Evolutionary conservation across 2,113 vertebrate genomes (phyloP).

Genomic region (Colinus virginianus): DNA sequence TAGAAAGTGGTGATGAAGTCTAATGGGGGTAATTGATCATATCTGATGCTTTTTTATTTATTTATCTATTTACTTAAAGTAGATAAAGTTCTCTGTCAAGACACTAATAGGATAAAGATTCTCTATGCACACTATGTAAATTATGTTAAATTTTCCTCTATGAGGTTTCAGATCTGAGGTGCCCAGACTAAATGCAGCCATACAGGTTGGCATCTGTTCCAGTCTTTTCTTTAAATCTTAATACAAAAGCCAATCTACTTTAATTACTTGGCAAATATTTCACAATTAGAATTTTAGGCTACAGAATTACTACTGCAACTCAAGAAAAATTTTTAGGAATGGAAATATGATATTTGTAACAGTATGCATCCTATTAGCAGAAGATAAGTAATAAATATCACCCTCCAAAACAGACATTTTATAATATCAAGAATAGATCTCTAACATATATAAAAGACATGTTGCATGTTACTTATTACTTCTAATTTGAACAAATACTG

Average conservation of each 20-base stretch:
- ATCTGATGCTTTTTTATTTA: slow-evolving; percentile 37
- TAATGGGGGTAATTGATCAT: slow-evolving; percentile 40
- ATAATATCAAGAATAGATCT: not conserved
- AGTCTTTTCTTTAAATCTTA: not conserved
- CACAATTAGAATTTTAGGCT: not conserved
- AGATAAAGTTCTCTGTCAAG: slow-evolving; percentile 39
- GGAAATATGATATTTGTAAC: not conserved
- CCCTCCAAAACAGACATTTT: not conserved
- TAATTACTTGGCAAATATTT: not conserved
- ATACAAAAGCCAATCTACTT: not conserved
- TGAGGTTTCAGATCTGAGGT: not conserved
- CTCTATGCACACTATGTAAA: slow-evolving; percentile 6
- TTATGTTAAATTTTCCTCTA: slow-evolving; percentile 14
- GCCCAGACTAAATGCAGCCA: not conserved
- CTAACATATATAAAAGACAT: not conserved
- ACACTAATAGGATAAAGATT: slow-evolving; percentile 38
- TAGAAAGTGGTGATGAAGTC: slow-evolving; percentile 34
- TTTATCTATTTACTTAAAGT: slow-evolving; percentile 51
- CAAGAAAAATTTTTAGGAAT: not conserved
- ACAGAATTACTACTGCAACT: not conserved
- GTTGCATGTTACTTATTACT: not conserved
- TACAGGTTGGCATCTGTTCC: not conserved
- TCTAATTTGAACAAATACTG: not conserved
- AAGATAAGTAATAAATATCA: not conserved
- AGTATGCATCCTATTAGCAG: not conserved